Evolutionary conservation across 2,797 vertebrate species (phyloP).

Genomic region (Danio aesculapii): DNA sequence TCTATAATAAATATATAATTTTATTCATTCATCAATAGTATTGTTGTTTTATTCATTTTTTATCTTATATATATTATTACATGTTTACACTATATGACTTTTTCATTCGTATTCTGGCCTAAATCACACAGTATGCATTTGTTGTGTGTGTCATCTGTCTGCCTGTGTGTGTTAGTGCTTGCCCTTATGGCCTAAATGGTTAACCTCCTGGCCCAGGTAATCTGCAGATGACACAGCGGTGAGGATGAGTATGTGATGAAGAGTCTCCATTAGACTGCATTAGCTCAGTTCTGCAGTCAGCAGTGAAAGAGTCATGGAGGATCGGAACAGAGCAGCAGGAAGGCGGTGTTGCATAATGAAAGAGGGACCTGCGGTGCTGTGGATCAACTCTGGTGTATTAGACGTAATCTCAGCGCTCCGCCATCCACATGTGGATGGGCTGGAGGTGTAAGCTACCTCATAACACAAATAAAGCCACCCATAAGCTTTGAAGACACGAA

Average conservation of each 20-base stretch:
- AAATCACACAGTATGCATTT: background rate
- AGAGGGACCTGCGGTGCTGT: background rate
- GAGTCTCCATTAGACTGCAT: conserved; percentile 20
- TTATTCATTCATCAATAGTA: too few relatives aligned
- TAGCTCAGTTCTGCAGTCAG: conserved; percentile 33
- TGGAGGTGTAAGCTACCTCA: conserved; percentile 27
- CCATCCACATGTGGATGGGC: conserved; percentile 33
- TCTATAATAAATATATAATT: too few relatives aligned
- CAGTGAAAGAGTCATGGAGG: background rate
- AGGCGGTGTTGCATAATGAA: conserved; percentile 19
- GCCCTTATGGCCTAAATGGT: background rate
- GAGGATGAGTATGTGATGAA: conserved; percentile 8
- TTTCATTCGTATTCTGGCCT: too few relatives aligned
- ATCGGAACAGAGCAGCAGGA: background rate
- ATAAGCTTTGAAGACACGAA: conserved; percentile 3
- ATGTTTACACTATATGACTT: too few relatives aligned
- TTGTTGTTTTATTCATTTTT: too few relatives aligned
- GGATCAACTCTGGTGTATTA: conserved; percentile 13
- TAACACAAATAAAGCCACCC: conserved; percentile 28
- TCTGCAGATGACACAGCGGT: conserved; percentile 7
- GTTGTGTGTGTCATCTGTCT: too few relatives aligned
- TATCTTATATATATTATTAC: too few relatives aligned
- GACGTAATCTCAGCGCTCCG: conserved; percentile 46
- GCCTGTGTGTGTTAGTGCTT: background rate
- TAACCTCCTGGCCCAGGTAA: conserved; percentile 15